These are phyloP conservation scores for Cyphomyrmex costatus DNA, from an alignment of 1,140 invertebrate genomes.

Conservation along the genomic window DNA sequence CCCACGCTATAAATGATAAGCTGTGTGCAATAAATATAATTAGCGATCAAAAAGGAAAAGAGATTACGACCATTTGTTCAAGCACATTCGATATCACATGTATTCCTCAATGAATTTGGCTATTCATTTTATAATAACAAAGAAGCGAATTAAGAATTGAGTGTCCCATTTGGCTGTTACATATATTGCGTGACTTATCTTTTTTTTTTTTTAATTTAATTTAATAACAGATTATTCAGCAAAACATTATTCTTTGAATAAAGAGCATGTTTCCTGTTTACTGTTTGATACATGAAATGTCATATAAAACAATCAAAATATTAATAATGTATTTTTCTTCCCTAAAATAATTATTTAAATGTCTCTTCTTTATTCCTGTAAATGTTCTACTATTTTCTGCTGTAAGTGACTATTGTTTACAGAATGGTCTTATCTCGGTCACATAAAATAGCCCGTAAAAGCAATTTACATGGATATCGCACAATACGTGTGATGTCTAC, in stretches of 20 bases:
- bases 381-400: neutral
- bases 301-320: too few species aligned
- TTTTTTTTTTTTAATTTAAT: neutral
- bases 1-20: constrained; percentile 20
- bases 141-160: neutral
- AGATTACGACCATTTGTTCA: neutral
- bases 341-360: neutral
- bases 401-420: neutral
- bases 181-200: neutral
- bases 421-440: constrained; percentile 17
- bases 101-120: neutral
- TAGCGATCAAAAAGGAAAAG: neutral
- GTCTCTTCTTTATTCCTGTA: neutral
- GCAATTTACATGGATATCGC: neutral
- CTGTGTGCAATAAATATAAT: neutral
- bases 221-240: neutral
- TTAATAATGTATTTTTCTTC: too few species aligned
- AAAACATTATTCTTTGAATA: too few species aligned
- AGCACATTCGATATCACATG: neutral
- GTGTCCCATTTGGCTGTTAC: neutral
- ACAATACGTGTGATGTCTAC: too few species aligned
- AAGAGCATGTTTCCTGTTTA: too few species aligned
- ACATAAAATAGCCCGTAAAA: neutral
- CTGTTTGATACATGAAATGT: too few species aligned
- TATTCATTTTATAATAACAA: neutral